phyloP scores from a whole-genome alignment of 1,140 invertebrate species.

The Semibalanus balanoides region DNA sequence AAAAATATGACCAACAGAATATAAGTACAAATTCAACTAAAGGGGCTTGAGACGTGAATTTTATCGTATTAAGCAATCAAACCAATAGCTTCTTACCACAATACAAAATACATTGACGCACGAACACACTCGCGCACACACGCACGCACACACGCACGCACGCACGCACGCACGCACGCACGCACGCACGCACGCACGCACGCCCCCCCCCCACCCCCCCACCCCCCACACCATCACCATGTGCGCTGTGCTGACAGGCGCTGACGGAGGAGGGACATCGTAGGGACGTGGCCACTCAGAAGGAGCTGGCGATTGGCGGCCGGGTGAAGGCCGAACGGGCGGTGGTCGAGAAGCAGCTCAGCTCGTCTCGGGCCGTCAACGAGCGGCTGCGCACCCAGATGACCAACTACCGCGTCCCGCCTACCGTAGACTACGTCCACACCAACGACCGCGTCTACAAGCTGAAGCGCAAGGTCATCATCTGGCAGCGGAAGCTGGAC shows the following conservation, averaged over 20 bases:
- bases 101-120: no score
- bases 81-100: no score
- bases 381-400: neutral
- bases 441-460: conserved; percentile 1
- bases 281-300: neutral
- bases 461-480: neutral
- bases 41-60: no score
- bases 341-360: neutral
- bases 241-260: neutral
- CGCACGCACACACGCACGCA: no score
- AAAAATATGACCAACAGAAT: no score
- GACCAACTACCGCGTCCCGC: neutral
- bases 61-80: no score
- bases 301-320: neutral
- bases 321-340: neutral
- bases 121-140: no score
- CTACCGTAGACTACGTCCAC: neutral
- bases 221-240: no score
- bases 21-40: no score
- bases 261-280: neutral
- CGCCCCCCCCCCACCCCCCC: no score
- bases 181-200: no score
- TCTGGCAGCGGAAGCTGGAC: neutral
- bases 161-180: no score
- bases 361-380: neutral